Evolutionary conservation across 2,113 vertebrate genomes (phyloP), one percentile per base, ranked within the genome.

Genomic region (Empidonax traillii): DNA sequence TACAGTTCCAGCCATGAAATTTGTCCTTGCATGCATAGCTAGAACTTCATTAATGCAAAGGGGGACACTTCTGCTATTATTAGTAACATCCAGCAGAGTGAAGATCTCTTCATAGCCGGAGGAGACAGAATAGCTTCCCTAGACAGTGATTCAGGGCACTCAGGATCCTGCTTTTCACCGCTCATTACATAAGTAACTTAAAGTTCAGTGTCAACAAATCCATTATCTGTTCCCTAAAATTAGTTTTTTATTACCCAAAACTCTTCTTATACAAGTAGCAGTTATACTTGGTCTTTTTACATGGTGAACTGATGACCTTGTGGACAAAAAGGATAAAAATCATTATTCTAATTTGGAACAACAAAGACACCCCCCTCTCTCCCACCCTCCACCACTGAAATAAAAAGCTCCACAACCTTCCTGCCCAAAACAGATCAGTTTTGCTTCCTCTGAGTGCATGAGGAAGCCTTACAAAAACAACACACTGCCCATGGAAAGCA

Each of bases 1-100:
- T 69, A 77, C 51, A 58, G 14, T 74, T 90, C 69, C 66, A 83
- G 35, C 9, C 27, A 77, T 58, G 86, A 93, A 92, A 74, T 88
- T 46, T 90, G 55, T 80, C 55, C 55, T 92, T 88, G 46, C 33
- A 24, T 69, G 37, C 35, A 22, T 30, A 77, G 53, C 20, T 88
- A 88, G 31, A 82, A 51, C 51, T 83, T 83, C 30, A 83, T 83
- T 80, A 85, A 65, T 53, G 62, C 9, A 49, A 71, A 87, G 10
- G 22, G 24, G 28, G 18, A 49, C 41, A 35, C 39, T 84, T 85
- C 24, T 79, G 30, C 63, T 88, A 44, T 83, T 79, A 76, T 82
- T 76, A 76, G 67, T 85, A 85, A 20, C 31, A 76, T 83, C 49
- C 80, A 71, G 67, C 10, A 47, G 25, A 66, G 11, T 44, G 44